Conservation (phyloP, 2,888 invertebrate species). For the Ennomos fuscantarius region DNA sequence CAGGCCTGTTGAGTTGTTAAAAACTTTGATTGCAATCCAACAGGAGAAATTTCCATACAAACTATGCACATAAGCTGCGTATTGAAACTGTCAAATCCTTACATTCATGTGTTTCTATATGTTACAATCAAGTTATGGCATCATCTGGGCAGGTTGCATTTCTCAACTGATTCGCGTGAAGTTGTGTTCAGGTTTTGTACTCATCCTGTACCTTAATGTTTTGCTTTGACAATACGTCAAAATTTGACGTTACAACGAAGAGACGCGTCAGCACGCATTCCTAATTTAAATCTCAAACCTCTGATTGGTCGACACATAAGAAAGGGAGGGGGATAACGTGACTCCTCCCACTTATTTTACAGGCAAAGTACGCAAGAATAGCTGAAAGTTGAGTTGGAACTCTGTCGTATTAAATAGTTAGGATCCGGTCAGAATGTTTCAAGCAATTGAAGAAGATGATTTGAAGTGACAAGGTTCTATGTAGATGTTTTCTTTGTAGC, state of each 20-base stretch:
- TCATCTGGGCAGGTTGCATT: too few relatives aligned
- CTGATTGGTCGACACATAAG: slow-evolving; percentile 57
- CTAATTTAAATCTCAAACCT: slow-evolving; percentile 55
- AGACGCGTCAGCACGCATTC: slow-evolving; percentile 73
- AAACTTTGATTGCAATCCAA: too few relatives aligned
- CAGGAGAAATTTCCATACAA: too few relatives aligned
- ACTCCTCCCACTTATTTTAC: slow-evolving; percentile 47
- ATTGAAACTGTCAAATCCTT: too few relatives aligned
- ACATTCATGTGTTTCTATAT: too few relatives aligned
- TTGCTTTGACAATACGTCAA: slow-evolving; percentile 68
- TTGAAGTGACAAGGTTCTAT: slow-evolving; percentile 2
- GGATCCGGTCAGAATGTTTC: neutral
- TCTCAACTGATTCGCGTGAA: too few relatives aligned
- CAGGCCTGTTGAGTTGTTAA: too few relatives aligned
- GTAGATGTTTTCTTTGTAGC: neutral
- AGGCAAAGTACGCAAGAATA: slow-evolving; percentile 56
- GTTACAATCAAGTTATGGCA: too few relatives aligned
- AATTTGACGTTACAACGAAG: slow-evolving; percentile 64
- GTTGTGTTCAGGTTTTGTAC: too few relatives aligned
- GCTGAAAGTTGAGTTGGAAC: slow-evolving; percentile 10
- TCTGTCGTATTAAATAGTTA: neutral
- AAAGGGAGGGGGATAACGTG: slow-evolving; percentile 44
- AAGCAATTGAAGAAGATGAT: neutral
- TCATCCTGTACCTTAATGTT: slow-evolving; percentile 62
- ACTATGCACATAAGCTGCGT: too few relatives aligned